Base-by-base conservation (phyloP, 2,888 invertebrate species). In the Subacronicta megacephala region DNA sequence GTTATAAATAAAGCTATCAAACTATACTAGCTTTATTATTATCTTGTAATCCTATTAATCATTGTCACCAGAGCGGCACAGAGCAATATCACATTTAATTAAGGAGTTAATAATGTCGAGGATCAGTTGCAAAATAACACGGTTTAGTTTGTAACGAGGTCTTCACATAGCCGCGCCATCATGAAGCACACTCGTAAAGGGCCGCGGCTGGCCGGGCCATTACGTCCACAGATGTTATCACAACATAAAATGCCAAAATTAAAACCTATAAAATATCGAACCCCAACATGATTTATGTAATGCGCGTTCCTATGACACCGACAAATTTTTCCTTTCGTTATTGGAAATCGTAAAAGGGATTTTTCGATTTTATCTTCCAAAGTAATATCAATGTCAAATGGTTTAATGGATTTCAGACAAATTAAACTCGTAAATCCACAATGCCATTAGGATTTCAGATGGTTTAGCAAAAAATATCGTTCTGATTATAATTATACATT, bases 201-300 rank as follows among this genome's bases (percentile, higher is more conserved):
- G 50, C 66, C 74, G 71, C 76, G 71, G 77, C 81, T 76, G 84
- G 81, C 78, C 63, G 65, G 70, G 77, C 85, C 83, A 87, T 90
- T 86, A 88, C 82, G 77, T 75, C 82, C 83, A 40, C 90, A 90
- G 88, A 90, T 90, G 90, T 90, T 90, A 90, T 91, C 90, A 87
- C 88, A 83, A 88, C 88, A 89, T 92, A 92, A 92, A 92, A 89
- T 78, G 82, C 84, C 90, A 74, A 90, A 90, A 90, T 90, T 90
- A 90, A 90, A 90, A 89, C 86, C 81, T 77, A 84, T 84, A 91
- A 92, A 90, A 89, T 90, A 91, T 89, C 87, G 86, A 81, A 75
- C 75, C 77, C 72, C 78, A 75, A 76, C 83, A 82, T 90, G 89
- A 90, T 90, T 89, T 90, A 90, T 85, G 79, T 81, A 81, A 75